Conservation (phyloP, 2,888 invertebrate genomes). For the Hydroisotoma schaefferi region DNA sequence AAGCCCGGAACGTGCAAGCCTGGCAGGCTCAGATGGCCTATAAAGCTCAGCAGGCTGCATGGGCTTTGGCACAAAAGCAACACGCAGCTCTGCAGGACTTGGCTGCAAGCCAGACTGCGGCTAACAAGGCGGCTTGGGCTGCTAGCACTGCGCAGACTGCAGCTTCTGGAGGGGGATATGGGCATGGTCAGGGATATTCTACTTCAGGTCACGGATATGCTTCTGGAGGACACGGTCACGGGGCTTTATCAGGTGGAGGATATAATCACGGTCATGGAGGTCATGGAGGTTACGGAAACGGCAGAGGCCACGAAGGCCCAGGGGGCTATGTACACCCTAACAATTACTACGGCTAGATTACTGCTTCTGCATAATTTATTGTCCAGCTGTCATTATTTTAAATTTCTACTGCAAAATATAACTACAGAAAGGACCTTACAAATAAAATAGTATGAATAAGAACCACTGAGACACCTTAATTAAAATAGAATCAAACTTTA, state of each 20-base stretch:
- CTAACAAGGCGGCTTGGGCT: conserved; percentile 15
- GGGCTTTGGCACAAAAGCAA: conserved; percentile 8
- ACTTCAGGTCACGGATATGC: not conserved
- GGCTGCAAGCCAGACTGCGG: conserved; percentile 7
- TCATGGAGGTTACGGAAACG: not conserved
- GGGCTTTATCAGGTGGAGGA: too few species aligned
- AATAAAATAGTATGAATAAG: too few species aligned
- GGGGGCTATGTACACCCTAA: not conserved
- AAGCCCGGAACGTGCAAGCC: conserved; percentile 14
- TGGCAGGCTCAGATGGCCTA: conserved; percentile 11
- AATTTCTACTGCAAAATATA: not conserved
- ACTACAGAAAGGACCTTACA: not conserved
- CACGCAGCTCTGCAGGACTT: conserved; percentile 7
- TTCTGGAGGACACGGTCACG: conserved; percentile 2
- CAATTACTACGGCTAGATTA: not conserved
- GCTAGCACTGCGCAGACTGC: conserved; percentile 8
- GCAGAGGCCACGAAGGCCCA: too few species aligned
- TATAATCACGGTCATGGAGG: conserved; percentile 2
- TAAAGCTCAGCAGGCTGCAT: conserved; percentile 8
- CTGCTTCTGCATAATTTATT: too few species aligned
- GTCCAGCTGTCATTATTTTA: not conserved
- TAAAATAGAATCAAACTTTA: too few species aligned
- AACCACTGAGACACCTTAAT: too few species aligned
- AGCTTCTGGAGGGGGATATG: not conserved
- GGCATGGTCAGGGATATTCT: not conserved